These are phyloP conservation scores for Drosophila tripunctata DNA, from an alignment of 2,888 invertebrate species.

Conservation along the genomic window DNA sequence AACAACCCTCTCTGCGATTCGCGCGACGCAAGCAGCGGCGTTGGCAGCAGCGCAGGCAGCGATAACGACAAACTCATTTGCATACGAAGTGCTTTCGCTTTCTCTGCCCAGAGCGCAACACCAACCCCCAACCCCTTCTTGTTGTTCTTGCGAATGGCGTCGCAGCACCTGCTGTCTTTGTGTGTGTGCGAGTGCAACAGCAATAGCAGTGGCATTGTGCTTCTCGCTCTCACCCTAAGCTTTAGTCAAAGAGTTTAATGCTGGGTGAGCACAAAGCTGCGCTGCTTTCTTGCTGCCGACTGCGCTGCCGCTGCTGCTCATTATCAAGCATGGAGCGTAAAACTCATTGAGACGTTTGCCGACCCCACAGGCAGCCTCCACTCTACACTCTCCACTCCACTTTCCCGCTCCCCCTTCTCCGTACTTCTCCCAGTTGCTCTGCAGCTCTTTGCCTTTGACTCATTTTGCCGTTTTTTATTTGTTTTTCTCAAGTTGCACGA, in stretches of 20 bases:
- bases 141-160: slow-evolving; percentile 65
- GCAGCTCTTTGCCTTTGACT: slow-evolving; percentile 59
- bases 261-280: slow-evolving; percentile 54
- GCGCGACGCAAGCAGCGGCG: slow-evolving; percentile 33
- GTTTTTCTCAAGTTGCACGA: slow-evolving; percentile 72
- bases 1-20: slow-evolving; percentile 67
- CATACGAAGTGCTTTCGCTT: slow-evolving; percentile 79
- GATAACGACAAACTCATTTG: slow-evolving; percentile 77
- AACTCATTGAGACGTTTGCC: slow-evolving; percentile 78
- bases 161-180: slow-evolving; percentile 63
- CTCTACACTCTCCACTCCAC: not conserved
- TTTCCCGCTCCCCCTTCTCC: not conserved
- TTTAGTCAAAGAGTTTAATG: slow-evolving; percentile 74
- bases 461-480: slow-evolving; percentile 69
- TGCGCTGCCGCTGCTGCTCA: slow-evolving; percentile 56
- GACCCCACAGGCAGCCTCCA: slow-evolving; percentile 20
- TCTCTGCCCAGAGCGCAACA: slow-evolving; percentile 14
- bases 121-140: slow-evolving; percentile 25
- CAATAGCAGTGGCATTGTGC: not conserved
- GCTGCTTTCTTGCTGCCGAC: slow-evolving; percentile 1
- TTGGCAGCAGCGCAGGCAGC: slow-evolving; percentile 39
- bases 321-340: slow-evolving; percentile 77
- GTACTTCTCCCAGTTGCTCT: no score
- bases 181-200: slow-evolving; percentile 35
- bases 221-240: slow-evolving; percentile 40